Conservation (phyloP, 2,797 vertebrate species). For the Notamacropus eugenii region DNA sequence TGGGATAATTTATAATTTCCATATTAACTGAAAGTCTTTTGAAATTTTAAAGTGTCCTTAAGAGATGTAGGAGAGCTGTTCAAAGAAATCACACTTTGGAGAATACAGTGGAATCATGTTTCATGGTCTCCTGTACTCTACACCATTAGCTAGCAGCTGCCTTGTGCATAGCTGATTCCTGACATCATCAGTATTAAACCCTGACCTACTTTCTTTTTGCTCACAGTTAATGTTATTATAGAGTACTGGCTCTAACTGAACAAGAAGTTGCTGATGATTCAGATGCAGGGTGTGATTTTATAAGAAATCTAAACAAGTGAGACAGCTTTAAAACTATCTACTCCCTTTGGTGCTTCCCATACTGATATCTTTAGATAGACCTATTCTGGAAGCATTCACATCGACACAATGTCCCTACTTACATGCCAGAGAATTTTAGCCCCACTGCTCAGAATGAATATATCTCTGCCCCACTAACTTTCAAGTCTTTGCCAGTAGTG, state of each 20-base stretch:
- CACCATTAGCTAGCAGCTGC: background rate
- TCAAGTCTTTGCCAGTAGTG: constrained; percentile 25
- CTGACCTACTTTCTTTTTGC: constrained; percentile 18
- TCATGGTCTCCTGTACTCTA: background rate
- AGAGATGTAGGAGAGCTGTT: background rate
- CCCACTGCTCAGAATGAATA: background rate
- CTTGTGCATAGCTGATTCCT: background rate
- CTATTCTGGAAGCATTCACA: background rate
- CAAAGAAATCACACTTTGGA: background rate
- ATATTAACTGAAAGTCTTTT: constrained; percentile 1
- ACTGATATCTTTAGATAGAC: background rate
- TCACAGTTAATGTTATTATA: background rate
- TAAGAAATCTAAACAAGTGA: background rate
- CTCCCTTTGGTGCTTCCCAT: background rate
- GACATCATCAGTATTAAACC: background rate
- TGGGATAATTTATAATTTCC: background rate
- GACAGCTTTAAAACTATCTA: background rate
- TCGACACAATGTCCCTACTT: background rate
- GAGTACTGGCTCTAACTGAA: background rate
- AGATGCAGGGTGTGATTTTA: background rate
- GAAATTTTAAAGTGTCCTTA: background rate
- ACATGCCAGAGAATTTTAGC: background rate
- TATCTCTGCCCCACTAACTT: background rate
- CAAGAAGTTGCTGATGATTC: background rate
- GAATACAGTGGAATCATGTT: background rate